Conservation (phyloP, 1,140 invertebrate genomes). For the Pogonognathellus flavescens region DNA sequence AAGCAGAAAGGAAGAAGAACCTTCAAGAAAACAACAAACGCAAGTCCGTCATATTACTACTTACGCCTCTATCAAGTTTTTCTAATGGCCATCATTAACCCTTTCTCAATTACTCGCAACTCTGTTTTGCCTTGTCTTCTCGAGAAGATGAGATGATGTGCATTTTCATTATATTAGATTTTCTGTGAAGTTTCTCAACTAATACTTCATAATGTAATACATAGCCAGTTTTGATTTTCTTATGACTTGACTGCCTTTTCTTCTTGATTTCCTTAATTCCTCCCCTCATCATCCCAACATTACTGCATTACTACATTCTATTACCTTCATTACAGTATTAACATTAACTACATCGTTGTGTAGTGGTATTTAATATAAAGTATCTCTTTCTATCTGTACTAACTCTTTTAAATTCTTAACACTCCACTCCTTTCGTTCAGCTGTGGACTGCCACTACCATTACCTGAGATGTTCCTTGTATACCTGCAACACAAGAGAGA, state of each 20-base stretch:
- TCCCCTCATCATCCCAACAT: neutral
- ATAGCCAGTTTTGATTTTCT: too few relatives aligned
- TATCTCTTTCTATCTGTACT: neutral
- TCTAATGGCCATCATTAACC: constrained; percentile 63
- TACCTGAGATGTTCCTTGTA: too few relatives aligned
- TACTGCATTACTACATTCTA: constrained; percentile 7
- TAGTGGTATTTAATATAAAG: neutral
- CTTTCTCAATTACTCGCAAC: constrained; percentile 60
- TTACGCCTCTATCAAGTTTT: constrained; percentile 58
- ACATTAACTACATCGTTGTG: neutral
- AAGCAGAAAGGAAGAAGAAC: too few relatives aligned
- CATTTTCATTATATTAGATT: neutral
- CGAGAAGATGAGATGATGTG: constrained; percentile 1
- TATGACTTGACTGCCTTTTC: neutral
- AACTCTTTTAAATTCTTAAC: constrained; percentile 19
- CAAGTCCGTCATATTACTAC: constrained; percentile 33
- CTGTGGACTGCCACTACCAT: neutral
- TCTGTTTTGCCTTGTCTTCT: constrained; percentile 37
- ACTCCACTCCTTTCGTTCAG: constrained; percentile 34
- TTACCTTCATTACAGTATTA: constrained; percentile 9
- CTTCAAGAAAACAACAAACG: neutral
- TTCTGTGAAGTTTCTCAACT: neutral
- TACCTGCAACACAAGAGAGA: neutral
- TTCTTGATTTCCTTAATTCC: constrained; percentile 9
- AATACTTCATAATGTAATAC: neutral